phyloP scores from a whole-genome alignment of 1,140 invertebrate genomes.

The Diabrotica virgifera region DNA sequence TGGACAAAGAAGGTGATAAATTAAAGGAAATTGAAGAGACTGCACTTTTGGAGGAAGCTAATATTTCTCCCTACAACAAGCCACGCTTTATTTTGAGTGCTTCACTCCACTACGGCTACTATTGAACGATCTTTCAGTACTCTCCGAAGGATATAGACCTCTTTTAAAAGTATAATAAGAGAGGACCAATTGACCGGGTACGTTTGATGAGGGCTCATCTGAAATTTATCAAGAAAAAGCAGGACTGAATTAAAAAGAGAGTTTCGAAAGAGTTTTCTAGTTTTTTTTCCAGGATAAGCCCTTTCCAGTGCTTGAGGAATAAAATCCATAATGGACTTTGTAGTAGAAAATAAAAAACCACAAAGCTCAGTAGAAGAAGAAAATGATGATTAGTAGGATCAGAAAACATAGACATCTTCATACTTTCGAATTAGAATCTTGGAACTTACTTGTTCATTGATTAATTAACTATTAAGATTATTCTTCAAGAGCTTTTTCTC shows the following conservation, averaged over 20 bases:
- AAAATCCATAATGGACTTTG: no score
- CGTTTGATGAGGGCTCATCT: constrained; percentile 21
- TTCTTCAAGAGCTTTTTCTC: no score
- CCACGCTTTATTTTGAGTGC: constrained; percentile 19
- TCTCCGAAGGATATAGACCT: constrained; percentile 22
- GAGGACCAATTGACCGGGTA: constrained; percentile 13
- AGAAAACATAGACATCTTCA: no score
- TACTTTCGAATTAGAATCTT: no score
- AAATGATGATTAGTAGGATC: no score
- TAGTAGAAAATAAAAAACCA: no score
- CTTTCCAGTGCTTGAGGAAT: no score
- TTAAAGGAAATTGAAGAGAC: constrained; percentile 5
- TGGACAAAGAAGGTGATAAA: constrained; percentile 19
- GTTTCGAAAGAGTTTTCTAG: constrained; percentile 1
- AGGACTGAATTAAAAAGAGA: neutral
- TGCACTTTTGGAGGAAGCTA: constrained; percentile 24
- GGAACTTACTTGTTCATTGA: no score
- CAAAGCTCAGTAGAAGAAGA: no score
- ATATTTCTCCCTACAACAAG: constrained; percentile 5
- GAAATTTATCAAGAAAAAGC: constrained; percentile 11
- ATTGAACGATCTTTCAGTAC: constrained; percentile 24
- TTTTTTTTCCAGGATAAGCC: no score
- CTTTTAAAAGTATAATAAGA: constrained; percentile 21
- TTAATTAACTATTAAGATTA: no score
- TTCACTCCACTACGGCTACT: constrained; percentile 18